Percentiles rank a stretch among this genome's conserved stretches.
Evolutionary conservation across 2,888 invertebrate species (phyloP).

Genomic region (Heterodera filipjevi): DNA sequence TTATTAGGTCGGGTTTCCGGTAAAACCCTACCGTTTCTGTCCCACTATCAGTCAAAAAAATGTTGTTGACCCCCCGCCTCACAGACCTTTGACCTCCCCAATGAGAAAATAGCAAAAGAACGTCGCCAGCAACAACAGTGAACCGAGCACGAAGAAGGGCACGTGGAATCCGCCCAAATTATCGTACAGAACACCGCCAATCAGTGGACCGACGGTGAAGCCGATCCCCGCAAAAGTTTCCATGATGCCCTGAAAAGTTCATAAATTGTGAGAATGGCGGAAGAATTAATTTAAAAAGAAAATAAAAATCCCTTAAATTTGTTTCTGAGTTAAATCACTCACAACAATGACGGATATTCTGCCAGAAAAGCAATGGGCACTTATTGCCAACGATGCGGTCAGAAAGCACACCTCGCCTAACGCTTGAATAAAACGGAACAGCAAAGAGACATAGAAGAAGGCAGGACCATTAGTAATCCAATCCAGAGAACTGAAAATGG

Average conservation of each 20-base stretch:
- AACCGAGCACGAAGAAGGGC: conserved; percentile 61
- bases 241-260: conserved; percentile 65
- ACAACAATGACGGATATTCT: conserved; percentile 67
- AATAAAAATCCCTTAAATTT: not conserved
- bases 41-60: too few relatives aligned
- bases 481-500: conserved; percentile 56
- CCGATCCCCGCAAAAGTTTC: conserved; percentile 80
- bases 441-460: conserved; percentile 62
- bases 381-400: conserved; percentile 67
- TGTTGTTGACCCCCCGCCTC: conserved; percentile 27
- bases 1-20: too few relatives aligned
- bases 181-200: conserved; percentile 79
- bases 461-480: conserved; percentile 55
- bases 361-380: conserved; percentile 67
- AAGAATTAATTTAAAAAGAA: too few relatives aligned
- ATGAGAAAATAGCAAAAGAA: conserved; percentile 50
- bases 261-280: too few relatives aligned
- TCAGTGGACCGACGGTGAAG: conserved; percentile 86
- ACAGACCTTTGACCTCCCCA: conserved; percentile 53
- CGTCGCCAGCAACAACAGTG: conserved; percentile 53
- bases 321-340: conserved; percentile 25
- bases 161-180: conserved; percentile 64
- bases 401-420: conserved; percentile 64
- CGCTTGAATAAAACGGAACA: conserved; percentile 61
- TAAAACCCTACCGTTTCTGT: too few relatives aligned